Evolutionary conservation across 2,888 invertebrate genomes (phyloP).

Genomic region (Ecliptopera silaceata): DNA sequence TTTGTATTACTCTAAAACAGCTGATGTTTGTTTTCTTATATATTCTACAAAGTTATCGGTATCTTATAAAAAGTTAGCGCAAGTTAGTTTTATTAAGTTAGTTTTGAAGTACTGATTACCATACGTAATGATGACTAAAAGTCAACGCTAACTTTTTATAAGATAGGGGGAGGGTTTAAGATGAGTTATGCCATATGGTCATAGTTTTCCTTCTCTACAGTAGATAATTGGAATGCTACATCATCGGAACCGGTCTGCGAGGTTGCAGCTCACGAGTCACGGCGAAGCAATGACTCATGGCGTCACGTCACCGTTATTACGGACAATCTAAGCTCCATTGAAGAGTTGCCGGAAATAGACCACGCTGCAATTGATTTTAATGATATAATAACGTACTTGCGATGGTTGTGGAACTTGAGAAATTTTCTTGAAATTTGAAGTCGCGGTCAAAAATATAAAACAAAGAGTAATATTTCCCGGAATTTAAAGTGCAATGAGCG

Average conservation of each 20-base stretch:
- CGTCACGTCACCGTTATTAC: constrained; percentile 35
- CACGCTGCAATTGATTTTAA: constrained; percentile 33
- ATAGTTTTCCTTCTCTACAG: constrained; percentile 15
- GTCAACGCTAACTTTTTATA: no score
- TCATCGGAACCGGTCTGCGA: constrained; percentile 31
- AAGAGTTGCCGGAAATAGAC: constrained; percentile 51
- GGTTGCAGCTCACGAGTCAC: constrained; percentile 18
- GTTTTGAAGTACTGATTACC: no score
- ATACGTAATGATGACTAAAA: no score
- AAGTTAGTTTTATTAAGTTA: neutral
- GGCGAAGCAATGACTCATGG: constrained; percentile 32
- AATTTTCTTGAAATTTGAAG: no score
- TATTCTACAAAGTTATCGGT: neutral
- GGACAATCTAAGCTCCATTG: constrained; percentile 34
- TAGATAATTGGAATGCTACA: constrained; percentile 18
- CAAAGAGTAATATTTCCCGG: no score
- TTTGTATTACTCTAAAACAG: no score
- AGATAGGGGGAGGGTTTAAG: no score
- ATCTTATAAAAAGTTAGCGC: neutral
- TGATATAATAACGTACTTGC: constrained; percentile 24
- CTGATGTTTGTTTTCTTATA: no score
- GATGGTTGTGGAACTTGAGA: neutral
- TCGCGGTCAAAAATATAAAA: no score
- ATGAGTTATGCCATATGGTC: neutral
- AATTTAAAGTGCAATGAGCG: no score